Evolutionary conservation across 2,113 vertebrate genomes (phyloP).

Genomic region (Paramisgurnus dabryanus): DNA sequence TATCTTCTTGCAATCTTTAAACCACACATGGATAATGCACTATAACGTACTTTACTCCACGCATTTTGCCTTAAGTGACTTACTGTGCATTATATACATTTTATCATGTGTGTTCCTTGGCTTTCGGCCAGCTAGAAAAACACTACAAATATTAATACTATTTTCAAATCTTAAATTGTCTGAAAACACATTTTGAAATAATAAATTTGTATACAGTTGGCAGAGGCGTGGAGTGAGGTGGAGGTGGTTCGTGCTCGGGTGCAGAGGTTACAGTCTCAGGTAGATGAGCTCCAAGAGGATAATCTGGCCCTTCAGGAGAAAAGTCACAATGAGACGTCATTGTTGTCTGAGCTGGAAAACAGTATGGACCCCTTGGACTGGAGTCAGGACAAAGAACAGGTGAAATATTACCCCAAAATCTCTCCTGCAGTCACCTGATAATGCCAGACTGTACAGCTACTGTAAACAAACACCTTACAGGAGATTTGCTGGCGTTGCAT

Average conservation of each 20-base stretch:
- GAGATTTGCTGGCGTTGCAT: background rate
- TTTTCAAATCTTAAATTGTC: background rate
- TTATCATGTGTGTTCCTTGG: too few species aligned
- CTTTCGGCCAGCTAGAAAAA: too few species aligned
- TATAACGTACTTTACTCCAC: too few species aligned
- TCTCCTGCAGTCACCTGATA: background rate
- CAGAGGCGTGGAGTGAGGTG: conserved; percentile 66
- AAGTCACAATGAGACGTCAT: conserved; percentile 62
- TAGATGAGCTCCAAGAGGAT: conserved; percentile 75
- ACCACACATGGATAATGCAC: too few species aligned
- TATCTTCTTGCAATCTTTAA: too few species aligned
- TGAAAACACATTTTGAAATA: too few species aligned
- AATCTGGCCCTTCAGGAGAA: conserved; percentile 62
- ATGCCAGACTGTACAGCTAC: background rate
- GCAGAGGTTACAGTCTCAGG: conserved; percentile 69
- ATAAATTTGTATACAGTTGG: conserved; percentile 56
- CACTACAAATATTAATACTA: background rate
- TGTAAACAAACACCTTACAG: background rate
- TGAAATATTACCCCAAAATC: conserved; percentile 39
- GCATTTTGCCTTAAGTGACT: too few species aligned
- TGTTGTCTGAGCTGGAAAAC: conserved; percentile 72
- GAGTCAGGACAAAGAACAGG: conserved; percentile 67
- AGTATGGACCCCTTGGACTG: conserved; percentile 62
- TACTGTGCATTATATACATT: too few species aligned
- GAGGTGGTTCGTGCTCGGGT: conserved; percentile 57